These are phyloP conservation scores for Apoda limacodes DNA, from an alignment of 2,888 invertebrate species.

Conservation along the genomic window DNA sequence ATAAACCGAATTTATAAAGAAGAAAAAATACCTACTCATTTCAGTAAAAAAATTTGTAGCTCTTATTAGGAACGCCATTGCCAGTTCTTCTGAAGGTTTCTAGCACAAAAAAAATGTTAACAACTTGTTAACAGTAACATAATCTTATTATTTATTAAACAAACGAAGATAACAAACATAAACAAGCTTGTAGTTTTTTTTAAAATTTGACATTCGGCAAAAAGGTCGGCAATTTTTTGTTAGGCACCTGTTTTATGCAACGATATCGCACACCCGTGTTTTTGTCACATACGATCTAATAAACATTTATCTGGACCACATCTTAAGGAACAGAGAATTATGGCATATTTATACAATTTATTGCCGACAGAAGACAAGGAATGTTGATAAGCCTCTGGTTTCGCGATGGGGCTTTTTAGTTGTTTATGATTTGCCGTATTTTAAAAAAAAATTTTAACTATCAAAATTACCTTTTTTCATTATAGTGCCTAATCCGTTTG, in stretches of 20 bases:
- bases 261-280: slow-evolving; percentile 46
- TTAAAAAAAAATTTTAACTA: slow-evolving; percentile 6
- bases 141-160: slow-evolving; percentile 53
- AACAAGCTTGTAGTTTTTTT: slow-evolving; percentile 41
- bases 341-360: slow-evolving; percentile 65
- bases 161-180: slow-evolving; percentile 44
- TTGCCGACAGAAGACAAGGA: slow-evolving; percentile 54
- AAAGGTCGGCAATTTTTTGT: slow-evolving; percentile 36
- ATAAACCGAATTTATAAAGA: too few species aligned
- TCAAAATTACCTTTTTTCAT: neutral
- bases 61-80: too few species aligned
- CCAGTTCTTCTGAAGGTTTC: too few species aligned
- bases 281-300: slow-evolving; percentile 61
- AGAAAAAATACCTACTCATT: too few species aligned
- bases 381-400: slow-evolving; percentile 52
- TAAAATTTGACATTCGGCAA: slow-evolving; percentile 37
- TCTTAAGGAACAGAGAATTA: slow-evolving; percentile 62
- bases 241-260: slow-evolving; percentile 41
- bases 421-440: slow-evolving; percentile 33
- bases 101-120: too few species aligned
- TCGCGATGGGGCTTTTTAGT: slow-evolving; percentile 45
- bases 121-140: slow-evolving; percentile 46
- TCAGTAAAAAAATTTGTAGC: too few species aligned
- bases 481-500: slow-evolving; percentile 5
- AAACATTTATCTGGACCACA: slow-evolving; percentile 50